phyloP scores from a whole-genome alignment of 2,113 vertebrate species.

The Clarias magur region DNA sequence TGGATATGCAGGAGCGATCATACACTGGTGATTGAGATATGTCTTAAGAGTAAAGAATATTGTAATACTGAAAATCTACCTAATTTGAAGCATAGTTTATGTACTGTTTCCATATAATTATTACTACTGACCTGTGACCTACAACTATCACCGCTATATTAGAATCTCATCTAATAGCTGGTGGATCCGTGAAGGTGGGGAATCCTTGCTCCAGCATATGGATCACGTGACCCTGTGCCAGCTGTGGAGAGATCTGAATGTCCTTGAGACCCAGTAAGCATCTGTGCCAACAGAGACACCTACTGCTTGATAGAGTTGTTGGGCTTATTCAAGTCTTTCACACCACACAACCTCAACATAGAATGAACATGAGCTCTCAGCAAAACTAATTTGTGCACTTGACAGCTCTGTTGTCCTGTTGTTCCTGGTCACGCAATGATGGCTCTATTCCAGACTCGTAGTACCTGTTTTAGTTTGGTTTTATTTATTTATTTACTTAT shows the following conservation, averaged over 20 bases:
- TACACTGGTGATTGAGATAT: not conserved
- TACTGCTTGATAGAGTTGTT: constrained; percentile 9
- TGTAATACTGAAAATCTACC: not conserved
- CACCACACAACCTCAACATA: not conserved
- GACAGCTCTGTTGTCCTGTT: not conserved
- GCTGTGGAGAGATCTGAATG: constrained; percentile 38
- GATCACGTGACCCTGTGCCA: constrained; percentile 15
- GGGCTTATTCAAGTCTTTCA: constrained; percentile 29
- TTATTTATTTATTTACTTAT: not conserved
- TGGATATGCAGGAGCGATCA: too few species aligned
- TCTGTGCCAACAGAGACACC: constrained; percentile 21
- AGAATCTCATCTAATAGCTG: not conserved
- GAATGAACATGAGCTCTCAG: not conserved
- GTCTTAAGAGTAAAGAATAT: not conserved
- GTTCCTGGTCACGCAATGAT: not conserved
- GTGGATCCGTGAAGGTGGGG: not conserved
- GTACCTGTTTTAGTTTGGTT: not conserved
- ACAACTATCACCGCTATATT: not conserved
- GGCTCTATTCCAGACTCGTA: not conserved
- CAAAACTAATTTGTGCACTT: constrained; percentile 8
- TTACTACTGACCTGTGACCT: not conserved
- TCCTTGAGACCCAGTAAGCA: constrained; percentile 39
- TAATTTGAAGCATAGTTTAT: not conserved
- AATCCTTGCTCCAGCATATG: constrained; percentile 23
- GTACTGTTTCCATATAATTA: not conserved